A percentile compares a stretch with the other conserved stretches of the same genome.
Evolutionary conservation across 1,140 invertebrate genomes (phyloP).

Genomic region (Eumaeus atala): DNA sequence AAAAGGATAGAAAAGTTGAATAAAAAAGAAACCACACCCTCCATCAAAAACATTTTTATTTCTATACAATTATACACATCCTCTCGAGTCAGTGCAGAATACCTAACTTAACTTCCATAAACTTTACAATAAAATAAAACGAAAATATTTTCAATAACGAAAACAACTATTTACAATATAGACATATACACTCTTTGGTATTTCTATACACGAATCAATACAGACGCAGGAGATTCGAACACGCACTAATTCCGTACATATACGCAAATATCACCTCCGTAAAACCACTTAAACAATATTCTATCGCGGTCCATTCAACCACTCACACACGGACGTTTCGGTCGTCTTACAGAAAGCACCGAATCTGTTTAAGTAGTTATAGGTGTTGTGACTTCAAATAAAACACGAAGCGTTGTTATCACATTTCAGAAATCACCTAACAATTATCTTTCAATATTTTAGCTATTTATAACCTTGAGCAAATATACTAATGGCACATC

Average conservation of each 20-base stretch:
- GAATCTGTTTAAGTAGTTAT: no score
- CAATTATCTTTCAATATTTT: conserved; percentile 3
- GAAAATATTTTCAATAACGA: conserved; percentile 31
- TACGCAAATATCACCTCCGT: no score
- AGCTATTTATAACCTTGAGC: conserved; percentile 20
- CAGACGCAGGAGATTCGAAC: conserved; percentile 5
- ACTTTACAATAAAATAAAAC: conserved; percentile 52
- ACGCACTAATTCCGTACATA: no score
- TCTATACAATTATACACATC: conserved; percentile 64
- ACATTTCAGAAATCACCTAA: conserved; percentile 5
- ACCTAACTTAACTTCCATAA: conserved; percentile 39
- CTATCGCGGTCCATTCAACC: no score
- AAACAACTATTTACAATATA: conserved; percentile 39
- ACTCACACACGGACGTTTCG: no score
- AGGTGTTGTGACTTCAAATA: neutral
- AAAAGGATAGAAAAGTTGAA: conserved; percentile 12
- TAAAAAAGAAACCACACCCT: conserved; percentile 23
- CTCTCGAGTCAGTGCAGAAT: conserved; percentile 50
- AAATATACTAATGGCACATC: conserved; percentile 26
- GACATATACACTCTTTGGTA: conserved; percentile 21
- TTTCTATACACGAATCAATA: conserved; percentile 22
- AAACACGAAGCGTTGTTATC: conserved; percentile 7
- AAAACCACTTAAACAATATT: no score
- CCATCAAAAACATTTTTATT: conserved; percentile 64
- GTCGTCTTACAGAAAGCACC: no score